These are phyloP conservation scores for Frankliniella fusca DNA, from an alignment of 2,888 invertebrate species.

Conservation along the genomic window DNA sequence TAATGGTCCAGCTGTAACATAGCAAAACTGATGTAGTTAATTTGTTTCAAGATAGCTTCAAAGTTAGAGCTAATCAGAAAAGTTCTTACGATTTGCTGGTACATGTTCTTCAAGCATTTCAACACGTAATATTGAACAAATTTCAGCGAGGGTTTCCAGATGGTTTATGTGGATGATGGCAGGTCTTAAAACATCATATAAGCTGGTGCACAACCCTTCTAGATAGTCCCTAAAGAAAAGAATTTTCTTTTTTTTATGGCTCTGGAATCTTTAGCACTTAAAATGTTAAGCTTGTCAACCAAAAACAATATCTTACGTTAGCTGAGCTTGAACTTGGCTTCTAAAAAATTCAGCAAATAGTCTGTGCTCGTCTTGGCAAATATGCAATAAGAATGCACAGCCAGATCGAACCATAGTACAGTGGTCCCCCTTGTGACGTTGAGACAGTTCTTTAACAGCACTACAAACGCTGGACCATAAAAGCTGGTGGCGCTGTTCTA, in stretches of 20 bases:
- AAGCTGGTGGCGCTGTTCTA: slow-evolving; percentile 63
- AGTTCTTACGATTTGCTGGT: slow-evolving; percentile 66
- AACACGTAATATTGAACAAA: slow-evolving; percentile 85
- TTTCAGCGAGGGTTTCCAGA: slow-evolving; percentile 92
- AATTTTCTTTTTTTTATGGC: slow-evolving; percentile 18
- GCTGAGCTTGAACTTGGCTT: slow-evolving; percentile 33
- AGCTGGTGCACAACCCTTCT: slow-evolving; percentile 75
- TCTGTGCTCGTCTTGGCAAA: slow-evolving; percentile 91
- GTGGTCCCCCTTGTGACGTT: slow-evolving; percentile 65
- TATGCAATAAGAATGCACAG: slow-evolving; percentile 84
- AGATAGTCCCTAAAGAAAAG: slow-evolving; percentile 63
- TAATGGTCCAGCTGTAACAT: slow-evolving; percentile 59
- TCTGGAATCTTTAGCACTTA: background rate
- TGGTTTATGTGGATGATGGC: slow-evolving; percentile 95
- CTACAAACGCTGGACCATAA: slow-evolving; percentile 66
- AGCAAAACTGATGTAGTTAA: slow-evolving; percentile 2
- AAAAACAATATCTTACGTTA: slow-evolving; percentile 54
- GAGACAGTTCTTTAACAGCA: slow-evolving; percentile 62
- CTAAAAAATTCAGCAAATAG: slow-evolving; percentile 88
- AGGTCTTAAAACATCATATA: slow-evolving; percentile 91
- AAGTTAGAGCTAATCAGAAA: slow-evolving; percentile 16
- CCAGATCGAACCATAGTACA: slow-evolving; percentile 82
- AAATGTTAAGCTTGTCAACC: background rate
- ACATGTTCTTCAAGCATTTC: slow-evolving; percentile 92
- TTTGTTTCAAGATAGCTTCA: slow-evolving; percentile 34